Evolutionary conservation across 2,888 invertebrate species (phyloP).

Genomic region (Mythimna albipuncta): DNA sequence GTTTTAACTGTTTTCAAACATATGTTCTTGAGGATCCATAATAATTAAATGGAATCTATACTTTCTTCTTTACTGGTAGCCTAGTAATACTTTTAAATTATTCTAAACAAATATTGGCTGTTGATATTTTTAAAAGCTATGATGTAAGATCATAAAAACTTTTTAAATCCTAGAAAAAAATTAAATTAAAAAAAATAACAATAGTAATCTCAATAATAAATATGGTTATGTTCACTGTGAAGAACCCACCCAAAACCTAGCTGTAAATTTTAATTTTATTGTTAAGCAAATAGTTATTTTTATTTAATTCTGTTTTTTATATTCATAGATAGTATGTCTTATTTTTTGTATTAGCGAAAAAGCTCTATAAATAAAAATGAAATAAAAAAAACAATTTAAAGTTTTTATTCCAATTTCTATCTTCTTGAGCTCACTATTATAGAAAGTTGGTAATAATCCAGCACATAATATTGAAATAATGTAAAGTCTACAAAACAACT

Average conservation of each 20-base stretch:
- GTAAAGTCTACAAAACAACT: neutral
- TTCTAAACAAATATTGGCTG: neutral
- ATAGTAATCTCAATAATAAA: no score
- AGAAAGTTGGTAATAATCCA: neutral
- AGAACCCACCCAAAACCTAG: no score
- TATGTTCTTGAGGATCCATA: neutral
- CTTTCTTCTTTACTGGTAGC: neutral
- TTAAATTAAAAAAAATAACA: neutral
- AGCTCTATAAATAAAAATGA: no score
- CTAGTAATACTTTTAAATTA: neutral
- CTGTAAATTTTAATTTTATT: no score
- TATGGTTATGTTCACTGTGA: no score
- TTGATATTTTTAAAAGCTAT: neutral
- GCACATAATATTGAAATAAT: neutral
- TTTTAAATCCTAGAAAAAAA: neutral
- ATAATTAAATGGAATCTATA: neutral
- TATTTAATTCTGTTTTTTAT: no score
- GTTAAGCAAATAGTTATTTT: no score
- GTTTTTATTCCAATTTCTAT: no score
- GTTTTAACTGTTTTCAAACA: constrained; percentile 5
- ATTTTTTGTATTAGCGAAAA: no score
- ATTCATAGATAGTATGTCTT: no score
- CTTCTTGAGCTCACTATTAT: no score
- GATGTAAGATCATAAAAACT: neutral
- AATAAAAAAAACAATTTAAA: no score